A percentile compares a stretch with the other conserved stretches of the same genome.
These are phyloP conservation scores for Drosophila paranaensis DNA, from an alignment of 2,888 invertebrate genomes.

Conservation along the genomic window DNA sequence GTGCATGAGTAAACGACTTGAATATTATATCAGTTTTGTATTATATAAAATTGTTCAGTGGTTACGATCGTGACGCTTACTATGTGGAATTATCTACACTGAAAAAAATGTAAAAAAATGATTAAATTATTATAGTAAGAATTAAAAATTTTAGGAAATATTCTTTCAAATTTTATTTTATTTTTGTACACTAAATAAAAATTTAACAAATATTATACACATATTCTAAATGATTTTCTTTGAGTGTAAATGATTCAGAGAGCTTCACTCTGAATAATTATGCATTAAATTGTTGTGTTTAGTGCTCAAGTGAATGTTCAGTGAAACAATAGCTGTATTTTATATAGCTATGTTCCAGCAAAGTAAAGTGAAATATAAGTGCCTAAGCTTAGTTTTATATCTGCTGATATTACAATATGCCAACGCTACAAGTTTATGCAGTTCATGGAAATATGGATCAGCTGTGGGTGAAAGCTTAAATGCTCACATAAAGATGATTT, in stretches of 20 bases:
- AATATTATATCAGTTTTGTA: not conserved
- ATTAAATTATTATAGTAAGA: too few relatives aligned
- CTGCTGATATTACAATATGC: not conserved
- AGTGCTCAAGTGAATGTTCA: not conserved
- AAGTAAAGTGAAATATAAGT: not conserved
- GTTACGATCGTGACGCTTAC: not conserved
- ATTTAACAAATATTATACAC: too few relatives aligned
- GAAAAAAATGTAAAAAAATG: not conserved
- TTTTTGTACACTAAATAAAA: too few relatives aligned
- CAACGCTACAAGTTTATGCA: constrained; percentile 10
- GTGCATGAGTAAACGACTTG: not conserved
- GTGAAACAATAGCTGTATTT: not conserved
- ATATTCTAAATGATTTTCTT: not conserved
- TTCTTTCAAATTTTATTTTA: too few relatives aligned
- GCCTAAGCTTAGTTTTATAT: not conserved
- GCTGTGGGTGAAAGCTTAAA: not conserved
- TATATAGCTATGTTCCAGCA: not conserved
- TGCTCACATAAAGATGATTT: too few relatives aligned
- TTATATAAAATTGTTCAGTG: not conserved
- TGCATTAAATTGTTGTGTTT: not conserved
- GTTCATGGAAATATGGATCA: constrained; percentile 22
- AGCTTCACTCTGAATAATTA: too few relatives aligned
- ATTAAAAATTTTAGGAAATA: too few relatives aligned
- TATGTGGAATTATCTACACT: constrained; percentile 6
- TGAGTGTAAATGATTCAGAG: not conserved